Evolutionary conservation across 2,113 vertebrate species (phyloP).

Genomic region (Dryoscopus gambensis): DNA sequence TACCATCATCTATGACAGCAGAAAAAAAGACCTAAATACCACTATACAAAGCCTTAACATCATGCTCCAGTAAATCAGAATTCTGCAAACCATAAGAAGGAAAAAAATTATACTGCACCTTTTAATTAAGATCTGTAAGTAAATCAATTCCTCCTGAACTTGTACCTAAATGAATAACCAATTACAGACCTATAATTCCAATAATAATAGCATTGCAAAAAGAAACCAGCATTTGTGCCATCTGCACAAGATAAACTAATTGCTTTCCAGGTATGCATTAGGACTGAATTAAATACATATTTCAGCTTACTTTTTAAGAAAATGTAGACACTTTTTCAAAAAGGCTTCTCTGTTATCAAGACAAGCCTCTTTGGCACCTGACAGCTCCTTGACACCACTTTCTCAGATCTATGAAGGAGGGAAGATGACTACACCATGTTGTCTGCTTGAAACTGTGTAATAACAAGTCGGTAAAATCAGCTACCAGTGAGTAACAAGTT

Average conservation of each 20-base stretch:
- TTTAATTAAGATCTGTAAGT: conserved; percentile 63
- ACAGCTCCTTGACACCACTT: not conserved
- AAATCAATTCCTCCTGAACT: conserved; percentile 56
- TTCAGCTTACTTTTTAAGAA: not conserved
- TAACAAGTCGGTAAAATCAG: not conserved
- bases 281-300: not conserved
- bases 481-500: not conserved
- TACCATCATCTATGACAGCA: conserved; percentile 10
- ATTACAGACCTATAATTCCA: conserved; percentile 61
- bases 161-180: conserved; percentile 58
- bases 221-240: conserved; percentile 37
- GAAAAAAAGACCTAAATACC: not conserved
- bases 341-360: not conserved
- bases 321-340: not conserved
- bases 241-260: conserved; percentile 2
- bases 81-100: conserved; percentile 49
- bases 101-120: conserved; percentile 51
- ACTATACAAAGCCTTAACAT: conserved; percentile 8
- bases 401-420: not conserved
- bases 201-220: not conserved
- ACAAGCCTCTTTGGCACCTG: not conserved
- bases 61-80: conserved; percentile 45
- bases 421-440: not conserved
- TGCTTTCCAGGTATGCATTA: not conserved
- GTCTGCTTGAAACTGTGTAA: not conserved